A percentile compares a stretch with the other conserved stretches of the same genome.
phyloP scores from a whole-genome alignment of 2,888 invertebrate genomes.

The Amiota minor region DNA sequence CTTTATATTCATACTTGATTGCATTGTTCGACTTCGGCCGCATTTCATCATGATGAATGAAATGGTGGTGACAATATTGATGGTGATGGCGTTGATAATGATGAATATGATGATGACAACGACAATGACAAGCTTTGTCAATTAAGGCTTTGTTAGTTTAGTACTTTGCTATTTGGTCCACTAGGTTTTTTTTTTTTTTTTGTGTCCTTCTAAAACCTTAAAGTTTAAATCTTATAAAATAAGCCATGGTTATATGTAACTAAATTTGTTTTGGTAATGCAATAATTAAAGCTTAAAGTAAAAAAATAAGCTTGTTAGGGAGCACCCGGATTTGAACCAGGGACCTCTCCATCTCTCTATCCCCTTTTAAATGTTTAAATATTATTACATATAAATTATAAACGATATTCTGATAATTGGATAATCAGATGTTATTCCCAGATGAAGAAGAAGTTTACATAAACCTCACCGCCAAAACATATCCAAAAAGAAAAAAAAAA shows the following conservation, averaged over 20 bases:
- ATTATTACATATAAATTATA: too few relatives aligned
- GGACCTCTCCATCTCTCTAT: slow-evolving; percentile 62
- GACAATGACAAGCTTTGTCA: slow-evolving; percentile 53
- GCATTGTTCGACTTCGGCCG: slow-evolving; percentile 26
- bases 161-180: background rate
- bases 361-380: background rate
- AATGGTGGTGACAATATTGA: slow-evolving; percentile 28
- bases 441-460: too few relatives aligned
- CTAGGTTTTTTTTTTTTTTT: background rate
- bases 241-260: too few relatives aligned
- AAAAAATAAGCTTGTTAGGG: background rate
- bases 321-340: slow-evolving; percentile 66
- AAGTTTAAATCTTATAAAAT: too few relatives aligned
- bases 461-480: too few relatives aligned
- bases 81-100: background rate
- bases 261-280: too few relatives aligned
- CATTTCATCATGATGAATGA: slow-evolving; percentile 26
- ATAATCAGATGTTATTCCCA: too few relatives aligned
- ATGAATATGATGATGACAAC: background rate
- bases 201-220: too few relatives aligned
- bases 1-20: slow-evolving; percentile 23
- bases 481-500: too few relatives aligned
- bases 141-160: slow-evolving; percentile 37
- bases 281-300: background rate
- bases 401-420: too few relatives aligned